Evolutionary conservation across 2,888 invertebrate species (phyloP), one percentile per base, ranked within the genome.

Genomic region (Cerastis rubricosa): DNA sequence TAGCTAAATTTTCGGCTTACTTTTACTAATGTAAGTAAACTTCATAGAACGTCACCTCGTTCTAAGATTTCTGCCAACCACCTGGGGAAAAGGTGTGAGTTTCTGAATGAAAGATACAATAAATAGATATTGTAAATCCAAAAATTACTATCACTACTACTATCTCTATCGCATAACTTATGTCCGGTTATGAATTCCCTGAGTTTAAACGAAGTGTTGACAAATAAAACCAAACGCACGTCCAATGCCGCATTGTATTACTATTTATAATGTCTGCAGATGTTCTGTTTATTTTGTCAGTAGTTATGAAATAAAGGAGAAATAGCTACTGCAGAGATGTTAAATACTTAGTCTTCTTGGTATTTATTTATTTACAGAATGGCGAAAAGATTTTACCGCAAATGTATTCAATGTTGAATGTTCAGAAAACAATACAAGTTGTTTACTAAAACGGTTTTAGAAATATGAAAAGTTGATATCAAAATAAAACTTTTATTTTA

Each of bases 401-500:
- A 83, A 63, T 51, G 35, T 76, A 47, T 72, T 72, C 35, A 72
- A 70, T 22, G n/a, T 35, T 29, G 67, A 25, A 73, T 80, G 35
- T 76, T 80, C 71, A 65, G 64, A 84, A 67, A 72, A 80, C 59
- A 71, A 71, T 49, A 12, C 59, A 64, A 73, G 54, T 75, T 70
- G 47, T 84, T 71, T 76, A 71, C 65, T 80, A 61, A 80, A 80
- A 64, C 71, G 80, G 67, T 73, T 80, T 70, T 67, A 76, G 59
- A 77, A 64, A 73, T 57, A 76, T 80, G 76, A 73, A 79, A 83
- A 80, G 19, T 83, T 79, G 49, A n/a, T 54, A 80, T 68, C 54
- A 25, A 17, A 49, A 75, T 79, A 66, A 73, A 84, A 76, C 43
- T 80, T 83, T 80, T 71, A 83, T 76, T 71, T 65, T 72, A 84